These are phyloP conservation scores for Axea sp. DNA, from an alignment of 2,888 invertebrate species.

Conservation along the genomic window DNA sequence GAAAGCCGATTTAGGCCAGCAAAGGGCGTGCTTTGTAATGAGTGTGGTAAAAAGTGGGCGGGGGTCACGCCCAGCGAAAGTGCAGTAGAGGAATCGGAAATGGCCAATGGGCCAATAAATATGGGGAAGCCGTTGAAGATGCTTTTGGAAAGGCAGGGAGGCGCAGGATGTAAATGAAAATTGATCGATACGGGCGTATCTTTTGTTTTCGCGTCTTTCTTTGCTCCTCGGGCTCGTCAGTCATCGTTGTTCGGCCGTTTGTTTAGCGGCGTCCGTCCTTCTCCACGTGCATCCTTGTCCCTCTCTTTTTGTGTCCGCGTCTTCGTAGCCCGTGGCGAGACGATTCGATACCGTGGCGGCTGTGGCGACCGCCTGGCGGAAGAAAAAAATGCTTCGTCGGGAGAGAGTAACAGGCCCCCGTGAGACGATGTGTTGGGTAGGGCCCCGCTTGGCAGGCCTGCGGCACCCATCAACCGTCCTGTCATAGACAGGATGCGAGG, in stretches of 20 bases:
- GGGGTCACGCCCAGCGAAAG: slow-evolving; percentile 31
- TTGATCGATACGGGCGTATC: slow-evolving; percentile 58
- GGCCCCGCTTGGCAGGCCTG: slow-evolving; percentile 67
- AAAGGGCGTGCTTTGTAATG: slow-evolving; percentile 32
- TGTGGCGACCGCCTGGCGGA: slow-evolving; percentile 65
- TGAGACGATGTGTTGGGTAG: slow-evolving; percentile 70
- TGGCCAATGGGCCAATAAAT: slow-evolving; percentile 41
- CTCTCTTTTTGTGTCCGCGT: slow-evolving; percentile 38
- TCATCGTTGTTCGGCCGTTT: slow-evolving; percentile 28
- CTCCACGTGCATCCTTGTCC: slow-evolving; percentile 5
- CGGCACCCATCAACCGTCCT: slow-evolving; percentile 76
- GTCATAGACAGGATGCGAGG: slow-evolving; percentile 79
- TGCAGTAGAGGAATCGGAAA: slow-evolving; percentile 43
- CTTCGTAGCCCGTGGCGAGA: slow-evolving; percentile 61
- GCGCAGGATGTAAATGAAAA: slow-evolving; percentile 55
- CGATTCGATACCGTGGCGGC: slow-evolving; percentile 68
- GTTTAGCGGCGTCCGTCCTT: slow-evolving; percentile 8
- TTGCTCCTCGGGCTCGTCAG: slow-evolving; percentile 7
- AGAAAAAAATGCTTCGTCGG: slow-evolving; percentile 67
- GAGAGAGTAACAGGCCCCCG: slow-evolving; percentile 75
- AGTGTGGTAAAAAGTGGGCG: slow-evolving; percentile 30
- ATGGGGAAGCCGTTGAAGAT: slow-evolving; percentile 37
- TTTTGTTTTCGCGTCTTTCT: slow-evolving; percentile 53
- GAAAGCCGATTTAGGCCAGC: slow-evolving; percentile 18
- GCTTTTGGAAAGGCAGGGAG: slow-evolving; percentile 12